A percentile compares a stretch with the other conserved stretches of the same genome.
These are phyloP conservation scores for Balanococcus diminutus DNA, from an alignment of 2,888 invertebrate genomes.

Conservation along the genomic window DNA sequence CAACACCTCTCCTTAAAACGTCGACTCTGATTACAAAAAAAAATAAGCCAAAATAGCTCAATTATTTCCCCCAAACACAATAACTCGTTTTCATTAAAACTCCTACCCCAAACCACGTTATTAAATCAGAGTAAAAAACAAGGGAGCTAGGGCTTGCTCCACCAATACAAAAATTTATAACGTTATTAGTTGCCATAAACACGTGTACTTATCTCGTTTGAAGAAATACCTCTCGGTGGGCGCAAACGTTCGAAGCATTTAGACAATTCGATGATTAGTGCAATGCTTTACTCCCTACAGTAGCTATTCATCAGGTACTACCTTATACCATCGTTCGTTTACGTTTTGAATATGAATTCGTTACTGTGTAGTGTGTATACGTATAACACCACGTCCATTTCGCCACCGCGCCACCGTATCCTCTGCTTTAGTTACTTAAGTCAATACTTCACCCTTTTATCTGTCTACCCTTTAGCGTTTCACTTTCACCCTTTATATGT, in stretches of 20 bases:
- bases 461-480: conserved; percentile 15
- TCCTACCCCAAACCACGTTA: not conserved
- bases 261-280: not conserved
- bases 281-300: not conserved
- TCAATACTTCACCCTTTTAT: conserved; percentile 18
- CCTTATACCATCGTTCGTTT: not conserved
- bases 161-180: not conserved
- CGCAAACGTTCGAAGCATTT: not conserved
- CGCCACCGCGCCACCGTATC: not conserved
- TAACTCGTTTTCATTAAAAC: not conserved
- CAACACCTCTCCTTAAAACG: too few species aligned
- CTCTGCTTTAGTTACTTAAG: not conserved
- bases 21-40: too few species aligned
- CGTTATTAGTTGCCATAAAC: conserved; percentile 1
- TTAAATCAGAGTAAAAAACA: not conserved
- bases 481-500: conserved; percentile 7
- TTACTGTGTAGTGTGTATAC: not conserved
- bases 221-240: not conserved
- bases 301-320: not conserved
- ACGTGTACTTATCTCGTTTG: conserved; percentile 2
- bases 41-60: too few species aligned
- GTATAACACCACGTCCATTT: not conserved
- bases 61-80: too few species aligned
- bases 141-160: not conserved
- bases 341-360: not conserved